Evolutionary conservation across 1,140 invertebrate species (phyloP), one percentile per base, ranked within the genome.

Genomic region (Pogonomyrmex barbatus): DNA sequence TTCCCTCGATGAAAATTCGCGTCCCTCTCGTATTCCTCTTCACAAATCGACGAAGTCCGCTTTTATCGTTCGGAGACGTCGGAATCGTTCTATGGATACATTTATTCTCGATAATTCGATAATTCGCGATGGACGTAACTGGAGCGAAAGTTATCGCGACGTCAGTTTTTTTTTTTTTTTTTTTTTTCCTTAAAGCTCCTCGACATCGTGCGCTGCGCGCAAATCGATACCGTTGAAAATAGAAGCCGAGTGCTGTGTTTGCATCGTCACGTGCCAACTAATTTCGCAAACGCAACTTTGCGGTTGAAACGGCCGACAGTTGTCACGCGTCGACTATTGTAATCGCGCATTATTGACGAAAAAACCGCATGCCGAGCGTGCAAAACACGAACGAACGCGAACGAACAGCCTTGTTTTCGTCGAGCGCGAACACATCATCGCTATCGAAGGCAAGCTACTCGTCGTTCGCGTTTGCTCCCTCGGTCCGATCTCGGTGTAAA

Each of bases 181-280:
- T 65, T 47, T 17, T 54, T 68, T 24, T 0, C 24, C 17, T 42
- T 47, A 12, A 54, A 73, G 75, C 5, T 30, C 24, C 24, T 54
- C 36, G 42, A 9, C 56, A 45, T 12, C 36, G 45, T 36, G 42
- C 30, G 39, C 1, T 50, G 62, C n/a, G 33, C 47, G 14, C 10
- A 33, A 81, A 81, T 81, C 63, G 14, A 81, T 70, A 81, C 14
- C 9, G 17, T 81, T 54, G 36, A 33, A 70, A 79, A 70, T 56
- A 56, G 47, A 68, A 39, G 4, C 10, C 39, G 12, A 9, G 42
- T 14, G 30, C 36, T 9, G 56, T 47, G 33, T 36, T 12, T 14
- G 33, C 10, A 30, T 0, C 5, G 47, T 17, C 42, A 47, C 8
- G 42, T 50, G 30, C 39, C 39, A n/a, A 73, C 71, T 12, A 83